These are phyloP conservation scores for Sylvilagus floridanus DNA, from an alignment of 2,797 vertebrate genomes.

Conservation along the genomic window DNA sequence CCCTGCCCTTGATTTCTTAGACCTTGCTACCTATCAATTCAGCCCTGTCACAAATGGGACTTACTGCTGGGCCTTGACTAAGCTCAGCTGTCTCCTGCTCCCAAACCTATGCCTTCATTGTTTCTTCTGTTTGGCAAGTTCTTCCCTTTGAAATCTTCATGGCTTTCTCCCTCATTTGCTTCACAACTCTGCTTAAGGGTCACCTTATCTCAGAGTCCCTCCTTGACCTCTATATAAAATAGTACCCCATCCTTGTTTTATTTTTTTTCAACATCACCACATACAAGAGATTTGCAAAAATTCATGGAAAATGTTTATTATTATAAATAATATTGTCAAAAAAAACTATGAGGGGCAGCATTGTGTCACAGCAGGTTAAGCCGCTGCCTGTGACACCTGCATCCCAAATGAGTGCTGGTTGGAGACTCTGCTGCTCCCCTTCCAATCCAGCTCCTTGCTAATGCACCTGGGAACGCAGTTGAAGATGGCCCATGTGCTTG, in stretches of 20 bases:
- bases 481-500: too few species aligned
- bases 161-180: constrained; percentile 39
- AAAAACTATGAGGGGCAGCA: too few species aligned
- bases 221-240: constrained; percentile 44
- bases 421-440: too few species aligned
- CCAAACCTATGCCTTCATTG: neutral
- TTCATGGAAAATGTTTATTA: too few species aligned
- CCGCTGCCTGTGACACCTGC: too few species aligned
- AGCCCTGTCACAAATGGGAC: constrained; percentile 43
- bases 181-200: constrained; percentile 28
- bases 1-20: constrained; percentile 11
- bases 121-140: constrained; percentile 51
- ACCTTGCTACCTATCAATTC: constrained; percentile 48
- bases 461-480: too few species aligned
- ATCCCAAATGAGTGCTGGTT: too few species aligned
- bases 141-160: constrained; percentile 57
- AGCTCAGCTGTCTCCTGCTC: constrained; percentile 42
- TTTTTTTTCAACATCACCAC: constrained; percentile 50
- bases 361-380: too few species aligned
- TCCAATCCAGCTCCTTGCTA: too few species aligned
- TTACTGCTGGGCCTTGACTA: constrained; percentile 17
- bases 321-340: too few species aligned
- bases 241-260: neutral
- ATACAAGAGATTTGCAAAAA: too few species aligned
- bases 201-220: constrained; percentile 44